Conservation (phyloP, 1,140 invertebrate genomes). For the Anoplolepis gracilipes region DNA sequence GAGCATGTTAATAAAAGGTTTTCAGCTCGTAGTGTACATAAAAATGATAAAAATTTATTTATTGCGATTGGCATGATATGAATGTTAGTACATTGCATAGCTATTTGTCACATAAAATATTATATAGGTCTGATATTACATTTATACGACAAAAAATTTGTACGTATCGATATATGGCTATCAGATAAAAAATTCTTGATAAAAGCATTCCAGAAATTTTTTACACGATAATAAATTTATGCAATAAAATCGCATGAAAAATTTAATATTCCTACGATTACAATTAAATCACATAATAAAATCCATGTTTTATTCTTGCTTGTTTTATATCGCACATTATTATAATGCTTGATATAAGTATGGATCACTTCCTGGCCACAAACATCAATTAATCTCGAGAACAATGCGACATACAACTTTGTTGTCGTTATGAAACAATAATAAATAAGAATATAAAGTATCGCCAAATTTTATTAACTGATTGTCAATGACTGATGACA, state of each 20-base stretch:
- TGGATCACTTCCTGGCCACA: constrained; percentile 4
- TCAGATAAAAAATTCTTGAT: too few relatives aligned
- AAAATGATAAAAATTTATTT: neutral
- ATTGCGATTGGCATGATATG: neutral
- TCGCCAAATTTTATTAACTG: constrained; percentile 44
- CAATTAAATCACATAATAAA: constrained; percentile 26
- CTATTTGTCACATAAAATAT: neutral
- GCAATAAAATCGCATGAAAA: neutral
- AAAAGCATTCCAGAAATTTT: too few relatives aligned
- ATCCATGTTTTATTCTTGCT: constrained; percentile 7
- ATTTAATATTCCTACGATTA: neutral
- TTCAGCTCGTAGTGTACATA: neutral
- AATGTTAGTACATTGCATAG: neutral
- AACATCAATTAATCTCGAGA: constrained; percentile 34
- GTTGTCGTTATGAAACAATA: constrained; percentile 25
- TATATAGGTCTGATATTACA: too few relatives aligned
- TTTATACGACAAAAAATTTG: too few relatives aligned
- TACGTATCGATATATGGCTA: too few relatives aligned
- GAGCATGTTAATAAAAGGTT: constrained; percentile 1
- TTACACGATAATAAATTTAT: neutral
- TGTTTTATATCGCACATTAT: constrained; percentile 9
- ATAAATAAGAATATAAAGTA: constrained; percentile 45
- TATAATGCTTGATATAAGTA: constrained; percentile 29
- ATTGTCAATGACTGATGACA: constrained; percentile 29
- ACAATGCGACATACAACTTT: constrained; percentile 12